Conservation (phyloP, 2,113 vertebrate genomes). For the Paramisgurnus dabryanus region DNA sequence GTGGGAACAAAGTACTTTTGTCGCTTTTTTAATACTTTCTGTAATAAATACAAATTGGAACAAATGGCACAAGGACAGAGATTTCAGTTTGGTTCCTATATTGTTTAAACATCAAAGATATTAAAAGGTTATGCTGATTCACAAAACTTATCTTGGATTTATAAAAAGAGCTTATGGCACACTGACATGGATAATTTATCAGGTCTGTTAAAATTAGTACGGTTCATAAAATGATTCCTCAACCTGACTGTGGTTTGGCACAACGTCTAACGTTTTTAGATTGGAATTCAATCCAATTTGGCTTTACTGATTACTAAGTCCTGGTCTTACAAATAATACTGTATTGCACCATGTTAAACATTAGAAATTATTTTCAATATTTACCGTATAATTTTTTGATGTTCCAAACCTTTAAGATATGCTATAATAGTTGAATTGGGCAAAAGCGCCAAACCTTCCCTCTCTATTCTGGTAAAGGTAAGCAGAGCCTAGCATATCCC, state of each 20-base stretch:
- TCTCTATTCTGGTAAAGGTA: not conserved
- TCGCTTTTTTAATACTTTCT: too few relatives aligned
- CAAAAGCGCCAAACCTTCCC: not conserved
- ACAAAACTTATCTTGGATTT: not conserved
- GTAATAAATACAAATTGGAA: too few relatives aligned
- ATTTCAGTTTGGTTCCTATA: not conserved
- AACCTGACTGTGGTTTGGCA: not conserved
- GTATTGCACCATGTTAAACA: not conserved
- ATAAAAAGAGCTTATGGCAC: not conserved
- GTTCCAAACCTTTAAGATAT: not conserved
- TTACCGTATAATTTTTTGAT: not conserved
- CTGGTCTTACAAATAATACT: not conserved
- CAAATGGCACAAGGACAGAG: not conserved
- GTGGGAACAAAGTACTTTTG: too few relatives aligned
- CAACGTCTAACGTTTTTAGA: too few relatives aligned
- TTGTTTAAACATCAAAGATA: not conserved
- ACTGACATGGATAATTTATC: not conserved
- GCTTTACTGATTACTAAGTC: not conserved
- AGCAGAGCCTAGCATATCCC: conserved; percentile 1
- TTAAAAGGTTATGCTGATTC: not conserved
- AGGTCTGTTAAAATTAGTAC: not conserved
- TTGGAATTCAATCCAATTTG: not conserved
- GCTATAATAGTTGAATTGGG: not conserved
- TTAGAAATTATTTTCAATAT: not conserved
- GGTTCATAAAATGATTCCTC: not conserved